These are phyloP conservation scores for Drosophila lacteicornis DNA, from an alignment of 1,140 invertebrate genomes.

Conservation along the genomic window DNA sequence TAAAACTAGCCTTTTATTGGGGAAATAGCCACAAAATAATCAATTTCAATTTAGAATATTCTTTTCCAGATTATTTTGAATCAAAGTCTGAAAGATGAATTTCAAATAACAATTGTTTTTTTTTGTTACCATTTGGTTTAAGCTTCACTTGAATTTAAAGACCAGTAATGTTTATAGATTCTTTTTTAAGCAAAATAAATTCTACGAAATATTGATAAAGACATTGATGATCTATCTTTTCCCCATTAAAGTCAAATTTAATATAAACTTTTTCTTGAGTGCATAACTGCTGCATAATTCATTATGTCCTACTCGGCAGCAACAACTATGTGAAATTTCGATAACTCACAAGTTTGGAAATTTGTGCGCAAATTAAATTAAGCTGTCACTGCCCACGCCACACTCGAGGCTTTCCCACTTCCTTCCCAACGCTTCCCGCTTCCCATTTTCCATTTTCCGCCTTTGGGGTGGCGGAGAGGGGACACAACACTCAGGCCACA, in stretches of 20 bases:
- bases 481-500: constrained; percentile 70
- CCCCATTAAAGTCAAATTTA: neutral
- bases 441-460: neutral
- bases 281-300: constrained; percentile 69
- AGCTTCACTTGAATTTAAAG: neutral
- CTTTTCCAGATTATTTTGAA: too few species aligned
- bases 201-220: neutral
- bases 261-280: neutral
- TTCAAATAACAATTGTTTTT: too few species aligned
- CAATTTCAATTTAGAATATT: too few species aligned
- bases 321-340: constrained; percentile 57
- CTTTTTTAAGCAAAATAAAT: neutral
- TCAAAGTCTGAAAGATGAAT: too few species aligned
- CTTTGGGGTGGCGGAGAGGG: constrained; percentile 7
- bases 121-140: neutral
- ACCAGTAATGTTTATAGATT: neutral
- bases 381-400: constrained; percentile 57
- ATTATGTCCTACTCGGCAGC: constrained; percentile 49
- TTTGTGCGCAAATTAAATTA: constrained; percentile 79
- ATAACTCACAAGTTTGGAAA: constrained; percentile 72
- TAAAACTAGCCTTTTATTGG: neutral
- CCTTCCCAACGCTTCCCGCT: neutral
- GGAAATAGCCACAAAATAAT: neutral
- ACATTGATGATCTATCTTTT: neutral
- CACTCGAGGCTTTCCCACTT: constrained; percentile 19